Conservation (phyloP, 2,888 invertebrate genomes). For the Caenorhabditis sinica region DNA sequence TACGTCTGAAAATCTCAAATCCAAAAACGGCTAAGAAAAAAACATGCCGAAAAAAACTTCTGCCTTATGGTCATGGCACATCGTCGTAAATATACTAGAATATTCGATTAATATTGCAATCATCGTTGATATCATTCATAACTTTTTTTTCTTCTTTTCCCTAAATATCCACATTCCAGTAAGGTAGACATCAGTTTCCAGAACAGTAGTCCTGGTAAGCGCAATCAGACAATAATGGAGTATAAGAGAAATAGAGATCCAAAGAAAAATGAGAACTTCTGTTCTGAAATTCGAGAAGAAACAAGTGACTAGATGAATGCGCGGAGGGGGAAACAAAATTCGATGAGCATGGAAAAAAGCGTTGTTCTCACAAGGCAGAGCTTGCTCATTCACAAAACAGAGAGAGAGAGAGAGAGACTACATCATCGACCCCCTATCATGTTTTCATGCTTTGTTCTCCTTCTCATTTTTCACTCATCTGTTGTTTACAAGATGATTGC, state of each 20-base stretch:
- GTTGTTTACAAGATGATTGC: conserved; percentile 50
- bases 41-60: conserved; percentile 15
- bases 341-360: background rate
- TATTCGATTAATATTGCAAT: conserved; percentile 66
- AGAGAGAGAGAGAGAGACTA: conserved; percentile 17
- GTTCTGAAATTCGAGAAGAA: conserved; percentile 5
- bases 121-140: conserved; percentile 58
- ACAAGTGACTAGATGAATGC: conserved; percentile 13
- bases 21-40: background rate
- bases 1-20: conserved; percentile 14
- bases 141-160: conserved; percentile 13
- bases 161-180: background rate
- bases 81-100: conserved; percentile 59
- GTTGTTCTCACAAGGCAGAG: conserved; percentile 16
- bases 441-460: conserved; percentile 47
- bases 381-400: conserved; percentile 17
- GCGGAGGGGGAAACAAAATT: conserved; percentile 31
- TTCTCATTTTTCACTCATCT: conserved; percentile 47
- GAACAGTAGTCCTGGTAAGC: background rate
- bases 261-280: background rate
- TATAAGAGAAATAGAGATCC: background rate
- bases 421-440: conserved; percentile 61
- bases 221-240: background rate
- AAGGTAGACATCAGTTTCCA: background rate
- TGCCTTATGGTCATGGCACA: conserved; percentile 2